phyloP scores from a whole-genome alignment of 2,888 invertebrate genomes.

The Priapulus caudatus region DNA sequence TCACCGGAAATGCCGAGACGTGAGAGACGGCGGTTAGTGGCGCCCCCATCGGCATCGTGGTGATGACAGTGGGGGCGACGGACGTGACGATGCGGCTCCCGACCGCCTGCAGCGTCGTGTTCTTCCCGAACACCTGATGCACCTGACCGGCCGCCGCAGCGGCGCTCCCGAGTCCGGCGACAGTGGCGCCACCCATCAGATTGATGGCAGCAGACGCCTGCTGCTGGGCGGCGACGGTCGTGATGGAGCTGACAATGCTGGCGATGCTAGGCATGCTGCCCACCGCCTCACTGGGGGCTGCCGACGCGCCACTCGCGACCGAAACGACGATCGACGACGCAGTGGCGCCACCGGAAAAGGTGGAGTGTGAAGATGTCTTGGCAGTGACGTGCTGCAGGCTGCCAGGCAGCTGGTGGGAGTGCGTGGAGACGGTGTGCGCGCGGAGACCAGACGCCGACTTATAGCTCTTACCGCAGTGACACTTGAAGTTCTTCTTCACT shows the following conservation, averaged over 20 bases:
- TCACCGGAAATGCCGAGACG: too few species aligned
- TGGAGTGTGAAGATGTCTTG: background rate
- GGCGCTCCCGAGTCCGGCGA: too few species aligned
- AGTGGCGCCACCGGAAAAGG: background rate
- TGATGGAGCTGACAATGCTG: slow-evolving; percentile 1
- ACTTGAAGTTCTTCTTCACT: slow-evolving; percentile 64
- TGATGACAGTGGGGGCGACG: background rate
- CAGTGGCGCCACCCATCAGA: too few species aligned
- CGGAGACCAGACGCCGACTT: slow-evolving; percentile 66
- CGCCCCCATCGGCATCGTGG: background rate
- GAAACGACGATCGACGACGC: background rate
- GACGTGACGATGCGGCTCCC: too few species aligned
- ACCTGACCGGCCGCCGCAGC: too few species aligned
- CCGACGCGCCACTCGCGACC: background rate
- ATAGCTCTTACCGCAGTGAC: slow-evolving; percentile 73
- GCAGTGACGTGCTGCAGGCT: background rate
- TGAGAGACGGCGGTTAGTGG: too few species aligned
- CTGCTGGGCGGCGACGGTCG: background rate
- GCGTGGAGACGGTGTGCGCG: slow-evolving; percentile 49
- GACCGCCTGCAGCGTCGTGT: too few species aligned
- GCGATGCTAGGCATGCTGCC: background rate
- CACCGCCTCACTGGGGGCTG: background rate
- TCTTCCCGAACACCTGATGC: too few species aligned
- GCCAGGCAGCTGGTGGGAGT: slow-evolving; percentile 13
- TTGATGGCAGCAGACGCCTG: too few species aligned